Evolutionary conservation across 2,888 invertebrate species (phyloP), one percentile per base, ranked within the genome.

Genomic region (Bimastos eiseni): DNA sequence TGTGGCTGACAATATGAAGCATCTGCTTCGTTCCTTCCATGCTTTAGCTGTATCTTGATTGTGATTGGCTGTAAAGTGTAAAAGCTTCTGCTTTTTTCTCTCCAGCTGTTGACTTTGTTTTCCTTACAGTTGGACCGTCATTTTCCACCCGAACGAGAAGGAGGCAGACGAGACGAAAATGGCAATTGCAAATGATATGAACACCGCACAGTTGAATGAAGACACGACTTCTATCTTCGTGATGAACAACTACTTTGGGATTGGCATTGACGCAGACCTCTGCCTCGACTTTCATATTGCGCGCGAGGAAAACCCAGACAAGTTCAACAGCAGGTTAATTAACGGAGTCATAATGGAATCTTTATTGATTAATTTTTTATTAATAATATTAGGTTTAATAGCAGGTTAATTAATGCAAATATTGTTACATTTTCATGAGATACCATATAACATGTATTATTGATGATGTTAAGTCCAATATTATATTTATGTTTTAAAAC

Each of bases 161-260:
- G 95, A 95, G 91, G 93, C 94, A 90, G 95, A 95, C 91, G 95
- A 95, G 92, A 94, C 94, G 13, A 95, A 94, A 91, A 93, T 94
- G 88, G 95, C 95, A 89, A 93, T 95, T n/a, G 94, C 94, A 91
- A 94, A 95, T 91, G 95, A 95, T 90, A 95, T 95, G 34, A 94
- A 95, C 92, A 94, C 95, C 11, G 95, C 94, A 88, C 95, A 95
- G 93, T 96, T 95, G 86, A 96, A 96, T 95, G 99, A 99, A 96
- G 99, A 99, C 96, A 98, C 98, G 96, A 98, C 99, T 89, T 98
- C 98, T 95, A 99, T 99, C 95, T 98, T 98, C 95, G 99, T 99
- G 92, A 99, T 99, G 99, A 99, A 99, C 96, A 99, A 99, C 96
- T 99, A 99, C 96, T 99, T 99, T 96, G 99, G 99, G 91, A 99